Conservation (phyloP, 92 coral and sea anemone genomes). For the Pocillopora grandis region DNA sequence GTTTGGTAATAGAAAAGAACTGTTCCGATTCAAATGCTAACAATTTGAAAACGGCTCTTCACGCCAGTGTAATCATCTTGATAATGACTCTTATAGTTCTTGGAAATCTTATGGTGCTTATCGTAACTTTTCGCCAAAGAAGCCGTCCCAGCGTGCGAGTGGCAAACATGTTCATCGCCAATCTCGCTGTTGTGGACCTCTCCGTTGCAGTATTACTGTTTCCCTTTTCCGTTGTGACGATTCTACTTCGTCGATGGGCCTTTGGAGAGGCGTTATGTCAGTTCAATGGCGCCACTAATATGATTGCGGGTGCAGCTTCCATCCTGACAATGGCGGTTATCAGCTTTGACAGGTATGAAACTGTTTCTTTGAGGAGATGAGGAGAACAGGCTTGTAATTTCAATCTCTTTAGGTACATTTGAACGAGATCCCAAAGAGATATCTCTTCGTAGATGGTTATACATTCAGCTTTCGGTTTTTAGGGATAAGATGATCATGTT, state of each 20-base stretch:
- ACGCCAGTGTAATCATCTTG: conserved; percentile 45
- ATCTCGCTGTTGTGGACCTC: conserved; percentile 85
- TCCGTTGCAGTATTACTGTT: conserved; percentile 69
- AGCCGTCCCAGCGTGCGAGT: conserved; percentile 75
- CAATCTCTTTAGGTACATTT: too few relatives aligned
- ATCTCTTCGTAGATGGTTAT: too few relatives aligned
- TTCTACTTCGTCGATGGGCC: conserved; percentile 52
- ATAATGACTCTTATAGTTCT: conserved; percentile 62
- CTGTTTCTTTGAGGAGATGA: too few relatives aligned
- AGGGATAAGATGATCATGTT: too few relatives aligned
- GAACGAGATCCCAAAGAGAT: too few relatives aligned
- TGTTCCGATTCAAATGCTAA: background rate
- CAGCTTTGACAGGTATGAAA: conserved; percentile 86
- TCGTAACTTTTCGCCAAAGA: conserved; percentile 83
- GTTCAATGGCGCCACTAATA: conserved; percentile 88
- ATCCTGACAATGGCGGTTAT: conserved; percentile 91
- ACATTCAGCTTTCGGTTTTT: too few relatives aligned
- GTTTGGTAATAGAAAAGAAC: background rate
- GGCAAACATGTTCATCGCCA: conserved; percentile 83
- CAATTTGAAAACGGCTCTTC: background rate
- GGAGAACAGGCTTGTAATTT: background rate
- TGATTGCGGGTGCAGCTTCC: conserved; percentile 85
- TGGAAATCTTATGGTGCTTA: conserved; percentile 75
- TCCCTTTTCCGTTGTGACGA: conserved; percentile 73
- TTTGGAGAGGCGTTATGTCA: conserved; percentile 75